Conservation (phyloP, 2,888 invertebrate genomes). For the Brachylomia viminalis region DNA sequence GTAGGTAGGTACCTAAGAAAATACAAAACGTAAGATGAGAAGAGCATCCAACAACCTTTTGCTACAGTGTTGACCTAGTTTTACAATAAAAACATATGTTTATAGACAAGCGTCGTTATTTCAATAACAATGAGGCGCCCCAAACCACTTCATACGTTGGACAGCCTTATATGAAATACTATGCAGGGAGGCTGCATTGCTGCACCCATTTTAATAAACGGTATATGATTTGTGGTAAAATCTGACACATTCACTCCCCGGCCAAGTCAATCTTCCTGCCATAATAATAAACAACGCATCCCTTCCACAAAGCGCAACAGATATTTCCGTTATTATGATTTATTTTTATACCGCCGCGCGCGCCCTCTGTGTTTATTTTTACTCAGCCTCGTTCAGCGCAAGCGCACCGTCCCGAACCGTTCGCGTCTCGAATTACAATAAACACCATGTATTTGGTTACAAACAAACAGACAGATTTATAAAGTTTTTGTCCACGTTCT, state of each 20-base stretch:
- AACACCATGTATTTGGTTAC: slow-evolving; percentile 68
- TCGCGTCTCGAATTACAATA: slow-evolving; percentile 62
- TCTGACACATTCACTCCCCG: slow-evolving; percentile 33
- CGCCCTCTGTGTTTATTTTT: slow-evolving; percentile 70
- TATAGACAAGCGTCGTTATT: background rate
- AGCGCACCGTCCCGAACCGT: slow-evolving; percentile 59
- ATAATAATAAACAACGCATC: slow-evolving; percentile 42
- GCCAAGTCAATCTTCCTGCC: slow-evolving; percentile 10
- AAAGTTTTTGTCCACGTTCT: slow-evolving; percentile 61
- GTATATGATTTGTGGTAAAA: background rate
- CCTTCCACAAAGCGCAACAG: slow-evolving; percentile 45
- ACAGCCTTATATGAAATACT: slow-evolving; percentile 8
- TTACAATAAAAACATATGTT: background rate
- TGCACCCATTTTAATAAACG: background rate
- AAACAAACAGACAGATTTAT: slow-evolving; percentile 63
- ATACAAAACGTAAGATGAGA: background rate
- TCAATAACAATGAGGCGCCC: background rate
- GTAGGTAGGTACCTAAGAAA: background rate
- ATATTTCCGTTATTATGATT: slow-evolving; percentile 59
- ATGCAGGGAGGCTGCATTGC: background rate
- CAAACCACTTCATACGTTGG: background rate
- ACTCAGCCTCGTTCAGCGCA: slow-evolving; percentile 55
- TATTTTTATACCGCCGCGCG: slow-evolving; percentile 62
- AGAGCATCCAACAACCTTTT: background rate
- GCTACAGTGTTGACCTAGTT: background rate